Evolutionary conservation across 2,113 vertebrate genomes (phyloP).

Genomic region (Rhinoderma darwinii): DNA sequence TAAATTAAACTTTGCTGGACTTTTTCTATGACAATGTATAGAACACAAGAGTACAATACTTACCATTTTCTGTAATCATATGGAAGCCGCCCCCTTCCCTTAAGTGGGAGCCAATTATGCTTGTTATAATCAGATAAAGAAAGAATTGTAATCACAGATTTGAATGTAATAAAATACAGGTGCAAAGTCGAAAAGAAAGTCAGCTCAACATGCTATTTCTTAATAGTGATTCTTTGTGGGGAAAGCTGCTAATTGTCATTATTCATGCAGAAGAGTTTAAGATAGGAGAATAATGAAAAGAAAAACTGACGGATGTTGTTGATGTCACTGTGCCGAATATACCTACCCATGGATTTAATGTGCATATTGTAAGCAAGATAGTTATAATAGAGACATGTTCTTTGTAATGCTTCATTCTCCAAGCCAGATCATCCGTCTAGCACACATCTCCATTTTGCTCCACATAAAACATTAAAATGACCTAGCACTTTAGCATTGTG

Average conservation of each 20-base stretch:
- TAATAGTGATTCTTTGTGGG: constrained; percentile 39
- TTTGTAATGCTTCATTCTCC: not conserved
- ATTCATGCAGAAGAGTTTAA: not conserved
- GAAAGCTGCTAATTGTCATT: constrained; percentile 32
- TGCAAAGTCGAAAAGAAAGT: constrained; percentile 39
- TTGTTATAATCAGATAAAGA: constrained; percentile 52
- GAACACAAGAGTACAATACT: not conserved
- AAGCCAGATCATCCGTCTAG: not conserved
- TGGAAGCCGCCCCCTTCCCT: not conserved
- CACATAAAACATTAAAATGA: not conserved
- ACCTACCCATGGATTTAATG: not conserved
- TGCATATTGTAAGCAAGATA: not conserved
- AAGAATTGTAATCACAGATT: constrained; percentile 45
- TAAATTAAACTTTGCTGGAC: not conserved
- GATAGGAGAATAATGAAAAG: not conserved
- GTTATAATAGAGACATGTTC: not conserved
- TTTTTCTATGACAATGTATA: not conserved
- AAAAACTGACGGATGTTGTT: not conserved
- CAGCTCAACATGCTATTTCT: constrained; percentile 26
- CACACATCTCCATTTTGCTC: too few species aligned
- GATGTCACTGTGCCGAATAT: not conserved
- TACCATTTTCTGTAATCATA: constrained; percentile 2
- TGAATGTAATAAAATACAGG: constrained; percentile 51
- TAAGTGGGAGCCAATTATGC: constrained; percentile 29
- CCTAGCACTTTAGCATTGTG: not conserved